Evolutionary conservation across 2,888 invertebrate species (phyloP), one percentile per base, ranked within the genome.

Genomic region (Ecliptopera silaceata): DNA sequence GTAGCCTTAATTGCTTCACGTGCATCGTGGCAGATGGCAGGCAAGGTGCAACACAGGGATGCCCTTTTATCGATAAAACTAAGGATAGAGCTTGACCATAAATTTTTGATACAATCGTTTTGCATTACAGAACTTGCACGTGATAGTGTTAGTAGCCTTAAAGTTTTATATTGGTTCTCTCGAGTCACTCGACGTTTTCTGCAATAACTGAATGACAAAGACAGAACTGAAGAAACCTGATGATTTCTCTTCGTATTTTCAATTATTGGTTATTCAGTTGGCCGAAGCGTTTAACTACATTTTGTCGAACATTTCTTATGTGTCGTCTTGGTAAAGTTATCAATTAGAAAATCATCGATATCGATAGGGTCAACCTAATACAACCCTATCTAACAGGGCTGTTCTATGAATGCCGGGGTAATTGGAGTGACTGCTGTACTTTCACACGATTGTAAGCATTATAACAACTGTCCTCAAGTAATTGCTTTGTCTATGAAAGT

Each of bases 21-120:
- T 86, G 88, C 80, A 79, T 76, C 72, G 71, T 78, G 84, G 90
- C 90, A 90, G 90, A 88, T 90, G 88, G 85, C 63, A 79, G 82
- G 86, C 90, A 91, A 91, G 90, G 90, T 91, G 90, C 87, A 80
- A 79, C 75, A 71, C 77, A 89, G 88, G 77, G 89, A 75, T 83
- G 89, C 73, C 71, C 81, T 75, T 73, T 71, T 83, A 79, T 87
- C 88, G 87, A 88, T 85, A 77, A 71, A 74, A 74, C 69, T 65
- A 66, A 69, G 44, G 50, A 36, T 38, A 34, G 38, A 42, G 50
- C 54, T 56, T 61, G 56, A 60, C 65, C 64, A 61, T 65, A 68
- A 65, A 64, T 66, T 68, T 61, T 61, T 56, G 63, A 56, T 47
- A 39, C 48, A 49, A 50, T 61, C 61, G 61, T 62, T 49, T 49